Percentiles rank a stretch among this genome's conserved stretches.
Conservation (phyloP, 2,113 vertebrate genomes). For the Patagioenas fasciata region DNA sequence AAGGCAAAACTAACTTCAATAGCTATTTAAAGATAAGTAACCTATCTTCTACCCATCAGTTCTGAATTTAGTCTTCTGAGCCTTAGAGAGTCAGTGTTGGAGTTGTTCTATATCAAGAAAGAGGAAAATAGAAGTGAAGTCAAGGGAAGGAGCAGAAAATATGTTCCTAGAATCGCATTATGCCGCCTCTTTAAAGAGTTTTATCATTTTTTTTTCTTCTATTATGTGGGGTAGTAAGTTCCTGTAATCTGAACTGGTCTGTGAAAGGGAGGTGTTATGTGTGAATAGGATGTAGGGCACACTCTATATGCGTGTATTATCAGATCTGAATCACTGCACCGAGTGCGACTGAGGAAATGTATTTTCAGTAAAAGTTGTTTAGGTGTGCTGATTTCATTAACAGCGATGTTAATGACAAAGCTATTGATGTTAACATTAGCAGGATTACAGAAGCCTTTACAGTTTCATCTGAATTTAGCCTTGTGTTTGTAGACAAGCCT, state of each 20-base stretch:
- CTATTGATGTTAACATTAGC: background rate
- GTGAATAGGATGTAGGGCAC: background rate
- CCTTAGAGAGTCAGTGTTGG: background rate
- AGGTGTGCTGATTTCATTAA: background rate
- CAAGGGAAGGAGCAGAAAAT: background rate
- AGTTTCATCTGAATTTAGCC: background rate
- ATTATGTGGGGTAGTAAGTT: background rate
- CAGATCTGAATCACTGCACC: background rate
- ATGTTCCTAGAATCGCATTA: background rate
- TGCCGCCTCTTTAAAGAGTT: background rate
- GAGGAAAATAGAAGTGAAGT: background rate
- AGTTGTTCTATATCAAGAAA: background rate
- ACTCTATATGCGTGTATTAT: fast-evolving
- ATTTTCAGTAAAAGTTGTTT: background rate
- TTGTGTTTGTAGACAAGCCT: fast-evolving
- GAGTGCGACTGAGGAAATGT: background rate
- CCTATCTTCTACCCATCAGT: background rate
- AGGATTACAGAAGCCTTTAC: background rate
- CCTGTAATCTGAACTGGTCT: background rate
- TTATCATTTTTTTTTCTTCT: background rate
- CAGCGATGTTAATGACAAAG: background rate
- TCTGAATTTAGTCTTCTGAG: background rate
- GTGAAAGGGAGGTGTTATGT: background rate
- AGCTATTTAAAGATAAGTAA: background rate
- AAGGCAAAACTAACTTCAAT: background rate